These are phyloP conservation scores for Seira sanloemensis DNA, from an alignment of 2,888 invertebrate genomes.

Conservation along the genomic window DNA sequence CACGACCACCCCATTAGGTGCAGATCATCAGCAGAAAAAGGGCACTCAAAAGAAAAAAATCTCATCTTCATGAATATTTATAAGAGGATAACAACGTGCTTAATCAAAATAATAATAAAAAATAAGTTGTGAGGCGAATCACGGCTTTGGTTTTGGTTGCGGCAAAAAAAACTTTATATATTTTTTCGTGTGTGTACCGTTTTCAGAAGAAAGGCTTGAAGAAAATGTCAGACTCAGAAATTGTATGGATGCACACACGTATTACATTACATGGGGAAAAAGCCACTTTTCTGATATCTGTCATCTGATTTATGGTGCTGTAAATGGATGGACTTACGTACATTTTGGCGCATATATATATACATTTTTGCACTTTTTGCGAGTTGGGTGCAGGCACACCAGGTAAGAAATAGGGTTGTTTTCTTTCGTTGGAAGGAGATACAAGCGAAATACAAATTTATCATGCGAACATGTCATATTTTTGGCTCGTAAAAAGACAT, in stretches of 20 bases:
- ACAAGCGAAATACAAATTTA: slow-evolving; percentile 32
- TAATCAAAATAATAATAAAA: slow-evolving; percentile 54
- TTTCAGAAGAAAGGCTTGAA: slow-evolving; percentile 29
- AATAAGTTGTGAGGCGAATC: slow-evolving; percentile 29
- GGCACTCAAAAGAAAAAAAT: neutral
- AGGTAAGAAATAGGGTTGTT: neutral
- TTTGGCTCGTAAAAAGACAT: slow-evolving; percentile 12
- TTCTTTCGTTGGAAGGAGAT: neutral
- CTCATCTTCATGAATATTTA: slow-evolving; percentile 56
- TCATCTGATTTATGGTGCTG: slow-evolving; percentile 55
- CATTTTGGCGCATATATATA: no score
- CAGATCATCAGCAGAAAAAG: neutral
- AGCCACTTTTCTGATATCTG: slow-evolving; percentile 10
- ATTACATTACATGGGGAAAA: neutral
- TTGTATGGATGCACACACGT: neutral
- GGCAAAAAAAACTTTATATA: no score
- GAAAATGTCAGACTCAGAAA: no score
- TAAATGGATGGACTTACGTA: neutral
- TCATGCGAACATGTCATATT: slow-evolving; percentile 52
- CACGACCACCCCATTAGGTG: neutral
- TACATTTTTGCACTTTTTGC: neutral
- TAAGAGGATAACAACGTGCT: slow-evolving; percentile 53
- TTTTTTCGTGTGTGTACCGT: slow-evolving; percentile 40
- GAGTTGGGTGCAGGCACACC: slow-evolving; percentile 21
- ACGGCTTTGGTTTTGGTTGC: slow-evolving; percentile 1